Conservation (phyloP, 2,888 invertebrate genomes). For the Nomada fucata region DNA sequence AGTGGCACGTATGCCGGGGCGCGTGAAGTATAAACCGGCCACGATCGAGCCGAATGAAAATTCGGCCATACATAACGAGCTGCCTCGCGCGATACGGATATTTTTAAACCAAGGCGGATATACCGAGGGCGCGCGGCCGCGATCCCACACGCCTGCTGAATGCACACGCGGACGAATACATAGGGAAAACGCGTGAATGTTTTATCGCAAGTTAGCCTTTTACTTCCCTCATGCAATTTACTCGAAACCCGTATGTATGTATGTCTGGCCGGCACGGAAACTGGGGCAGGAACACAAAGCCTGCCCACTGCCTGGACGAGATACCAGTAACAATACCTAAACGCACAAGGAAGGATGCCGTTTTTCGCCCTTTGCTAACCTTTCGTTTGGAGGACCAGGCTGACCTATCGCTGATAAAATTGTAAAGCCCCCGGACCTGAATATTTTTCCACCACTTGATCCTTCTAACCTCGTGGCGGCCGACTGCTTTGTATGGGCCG, state of each 20-base stretch:
- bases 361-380: conserved; percentile 55
- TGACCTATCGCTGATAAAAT: conserved; percentile 69
- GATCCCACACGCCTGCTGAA: conserved; percentile 2
- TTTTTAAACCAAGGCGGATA: conserved; percentile 79
- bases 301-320: conserved; percentile 77
- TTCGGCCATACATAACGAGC: conserved; percentile 44
- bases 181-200: conserved; percentile 80
- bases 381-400: conserved; percentile 42
- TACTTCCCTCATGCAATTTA: conserved; percentile 72
- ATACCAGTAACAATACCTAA: conserved; percentile 80
- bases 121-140: conserved; percentile 4
- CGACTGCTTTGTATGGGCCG: conserved; percentile 43
- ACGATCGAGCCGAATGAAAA: conserved; percentile 46
- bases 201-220: conserved; percentile 80
- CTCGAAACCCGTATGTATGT: conserved; percentile 71
- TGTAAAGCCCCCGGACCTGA: conserved; percentile 62
- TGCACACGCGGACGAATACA: conserved; percentile 6
- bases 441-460: conserved; percentile 66
- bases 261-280: conserved; percentile 76
- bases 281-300: conserved; percentile 82
- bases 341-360: conserved; percentile 74
- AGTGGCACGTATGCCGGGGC: background rate
- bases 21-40: conserved; percentile 25
- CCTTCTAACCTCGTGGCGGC: conserved; percentile 34
- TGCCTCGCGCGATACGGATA: conserved; percentile 70